A percentile compares a stretch with the other conserved stretches of the same genome.
phyloP scores from a whole-genome alignment of 2,888 invertebrate genomes.

The Cloeon dipterum region DNA sequence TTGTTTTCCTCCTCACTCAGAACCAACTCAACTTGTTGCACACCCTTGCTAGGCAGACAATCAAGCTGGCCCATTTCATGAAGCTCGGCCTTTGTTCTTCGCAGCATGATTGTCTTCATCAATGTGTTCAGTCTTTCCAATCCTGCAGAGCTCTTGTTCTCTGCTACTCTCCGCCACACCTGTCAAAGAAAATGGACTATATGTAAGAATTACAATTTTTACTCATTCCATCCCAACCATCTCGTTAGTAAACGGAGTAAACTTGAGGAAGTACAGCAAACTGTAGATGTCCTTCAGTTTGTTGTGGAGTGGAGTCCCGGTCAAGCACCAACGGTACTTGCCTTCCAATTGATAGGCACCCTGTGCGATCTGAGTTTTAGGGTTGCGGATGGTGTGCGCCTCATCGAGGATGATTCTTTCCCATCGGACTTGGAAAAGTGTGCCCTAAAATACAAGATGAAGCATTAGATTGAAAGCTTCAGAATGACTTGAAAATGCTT shows the following conservation, averaged over 20 bases:
- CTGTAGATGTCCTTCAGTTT: constrained; percentile 66
- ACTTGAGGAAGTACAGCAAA: constrained; percentile 57
- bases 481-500: neutral
- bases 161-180: constrained; percentile 86
- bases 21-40: constrained; percentile 31
- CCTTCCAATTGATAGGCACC: constrained; percentile 42
- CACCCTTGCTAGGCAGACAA: constrained; percentile 33
- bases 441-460: too few species aligned
- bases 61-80: constrained; percentile 34
- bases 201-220: constrained; percentile 2
- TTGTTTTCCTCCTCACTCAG: constrained; percentile 45
- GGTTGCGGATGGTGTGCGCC: constrained; percentile 77
- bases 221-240: constrained; percentile 24
- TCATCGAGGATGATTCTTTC: constrained; percentile 77
- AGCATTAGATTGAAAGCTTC: neutral
- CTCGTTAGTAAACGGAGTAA: constrained; percentile 74
- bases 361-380: constrained; percentile 48
- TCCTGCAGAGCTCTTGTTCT: constrained; percentile 55
- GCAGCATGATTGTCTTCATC: constrained; percentile 61
- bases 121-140: constrained; percentile 62
- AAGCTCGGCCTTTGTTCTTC: constrained; percentile 68
- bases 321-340: constrained; percentile 56
- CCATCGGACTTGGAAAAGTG: constrained; percentile 42
- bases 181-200: constrained; percentile 11
- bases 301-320: constrained; percentile 92